A percentile compares a stretch with the other conserved stretches of the same genome.
phyloP scores from a whole-genome alignment of 2,888 invertebrate species.

The Apamea anceps region DNA sequence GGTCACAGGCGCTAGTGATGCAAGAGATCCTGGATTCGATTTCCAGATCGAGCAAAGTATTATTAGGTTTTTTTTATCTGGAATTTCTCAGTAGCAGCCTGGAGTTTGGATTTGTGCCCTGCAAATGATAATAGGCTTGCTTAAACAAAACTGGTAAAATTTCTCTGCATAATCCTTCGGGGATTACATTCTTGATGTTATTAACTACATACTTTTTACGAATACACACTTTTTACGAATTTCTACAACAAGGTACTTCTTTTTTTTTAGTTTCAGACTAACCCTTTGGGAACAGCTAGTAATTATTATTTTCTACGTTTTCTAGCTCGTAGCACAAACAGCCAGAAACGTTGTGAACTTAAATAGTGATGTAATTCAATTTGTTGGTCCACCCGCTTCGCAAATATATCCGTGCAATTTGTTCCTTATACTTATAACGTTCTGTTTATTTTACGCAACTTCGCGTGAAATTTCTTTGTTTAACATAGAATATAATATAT shows the following conservation, averaged over 20 bases:
- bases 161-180: no score
- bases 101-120: no score
- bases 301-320: not conserved
- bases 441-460: not conserved
- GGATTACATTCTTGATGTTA: no score
- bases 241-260: not conserved
- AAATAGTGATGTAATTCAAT: constrained; percentile 1
- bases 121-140: no score
- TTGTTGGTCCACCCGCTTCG: not conserved
- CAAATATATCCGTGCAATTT: constrained; percentile 9
- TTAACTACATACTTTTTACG: no score
- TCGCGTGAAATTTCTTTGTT: no score
- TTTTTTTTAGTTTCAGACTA: not conserved
- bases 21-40: no score
- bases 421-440: not conserved
- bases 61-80: no score
- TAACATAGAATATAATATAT: not conserved
- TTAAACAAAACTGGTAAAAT: no score
- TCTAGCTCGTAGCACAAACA: not conserved
- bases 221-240: not conserved
- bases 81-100: no score
- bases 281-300: not conserved
- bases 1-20: no score
- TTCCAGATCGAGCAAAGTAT: no score
- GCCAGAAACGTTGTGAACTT: not conserved